phyloP scores from a whole-genome alignment of 92 coral and sea anemone species.

The Pocillopora grandis region DNA sequence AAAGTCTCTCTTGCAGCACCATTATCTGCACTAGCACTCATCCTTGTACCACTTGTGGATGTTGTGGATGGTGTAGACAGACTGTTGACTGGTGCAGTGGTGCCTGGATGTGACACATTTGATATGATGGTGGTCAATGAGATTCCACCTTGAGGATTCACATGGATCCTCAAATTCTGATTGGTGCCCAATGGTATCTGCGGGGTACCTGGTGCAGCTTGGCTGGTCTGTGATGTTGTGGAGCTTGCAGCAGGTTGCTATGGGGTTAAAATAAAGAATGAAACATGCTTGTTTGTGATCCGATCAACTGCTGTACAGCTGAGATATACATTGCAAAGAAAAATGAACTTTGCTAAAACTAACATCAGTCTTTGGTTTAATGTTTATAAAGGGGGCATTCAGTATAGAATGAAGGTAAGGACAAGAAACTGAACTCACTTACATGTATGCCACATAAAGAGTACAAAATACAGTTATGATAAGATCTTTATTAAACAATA shows the following conservation, averaged over 20 bases:
- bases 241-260: slow-evolving; percentile 21
- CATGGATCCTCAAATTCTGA: slow-evolving; percentile 68
- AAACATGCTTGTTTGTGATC: background rate
- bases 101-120: slow-evolving; percentile 49
- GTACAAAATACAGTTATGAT: no score
- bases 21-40: slow-evolving; percentile 35
- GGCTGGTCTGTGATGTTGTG: slow-evolving; percentile 20
- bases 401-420: no score
- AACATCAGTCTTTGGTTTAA: no score
- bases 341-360: no score
- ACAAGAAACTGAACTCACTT: no score
- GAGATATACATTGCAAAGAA: no score
- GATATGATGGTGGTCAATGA: slow-evolving; percentile 79
- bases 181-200: slow-evolving; percentile 40
- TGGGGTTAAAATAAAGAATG: background rate
- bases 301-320: no score
- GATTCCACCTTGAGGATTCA: slow-evolving; percentile 77
- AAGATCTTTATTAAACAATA: no score
- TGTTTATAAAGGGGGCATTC: no score
- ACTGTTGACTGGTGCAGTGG: slow-evolving; percentile 43
- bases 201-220: slow-evolving; percentile 7
- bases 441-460: no score
- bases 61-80: slow-evolving; percentile 40
- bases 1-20: slow-evolving; percentile 41
- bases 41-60: slow-evolving; percentile 54